Evolutionary conservation across 2,888 invertebrate genomes (phyloP), one percentile per base, ranked within the genome.

Genomic region (Eupithecia vulgata): DNA sequence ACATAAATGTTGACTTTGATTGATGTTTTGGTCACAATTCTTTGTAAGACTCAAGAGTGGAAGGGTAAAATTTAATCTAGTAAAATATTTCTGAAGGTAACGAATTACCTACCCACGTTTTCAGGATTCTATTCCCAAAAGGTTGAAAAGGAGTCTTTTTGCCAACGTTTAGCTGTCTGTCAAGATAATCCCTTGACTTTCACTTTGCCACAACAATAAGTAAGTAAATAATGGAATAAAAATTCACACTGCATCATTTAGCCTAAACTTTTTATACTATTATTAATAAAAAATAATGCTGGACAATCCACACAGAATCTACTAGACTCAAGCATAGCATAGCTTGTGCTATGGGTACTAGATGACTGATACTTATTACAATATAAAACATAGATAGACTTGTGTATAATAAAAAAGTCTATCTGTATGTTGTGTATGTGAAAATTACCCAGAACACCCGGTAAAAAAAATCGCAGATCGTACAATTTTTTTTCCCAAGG

Each of bases 21-120:
- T 35, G 64, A 64, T 35, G 35, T 62, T 35, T n/a, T 34, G 35
- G 35, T 62, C 62, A 34, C 35, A 62, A 62, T 62, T 62, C 62
- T 35, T 34, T 61, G 30, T n/a, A 52, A 25, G 25, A 57, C 13
- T n/a, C 21, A 21, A 52, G 52, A 57, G 1, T 13, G 57, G 25
- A 13, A 25, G 25, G 57, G 57, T 57, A 25, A 25, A 57, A 25
- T 57, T 57, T 57, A 21, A 57, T 57, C 12, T 25, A 13, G 21
- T 25, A 25, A 57, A 57, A 57, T 57, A 57, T 25, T 57, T 25
- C 13, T 57, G 25, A 57, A 21, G 25, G 57, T 57, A 21, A 57
- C 57, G 25, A 25, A 57, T 57, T 57, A 57, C 10, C 21, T 52
- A 21, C 57, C 25, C 57, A 12, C 25, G 12, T 57, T 57, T 52